phyloP scores from a whole-genome alignment of 1,140 invertebrate genomes.

The Sitophilus oryzae region DNA sequence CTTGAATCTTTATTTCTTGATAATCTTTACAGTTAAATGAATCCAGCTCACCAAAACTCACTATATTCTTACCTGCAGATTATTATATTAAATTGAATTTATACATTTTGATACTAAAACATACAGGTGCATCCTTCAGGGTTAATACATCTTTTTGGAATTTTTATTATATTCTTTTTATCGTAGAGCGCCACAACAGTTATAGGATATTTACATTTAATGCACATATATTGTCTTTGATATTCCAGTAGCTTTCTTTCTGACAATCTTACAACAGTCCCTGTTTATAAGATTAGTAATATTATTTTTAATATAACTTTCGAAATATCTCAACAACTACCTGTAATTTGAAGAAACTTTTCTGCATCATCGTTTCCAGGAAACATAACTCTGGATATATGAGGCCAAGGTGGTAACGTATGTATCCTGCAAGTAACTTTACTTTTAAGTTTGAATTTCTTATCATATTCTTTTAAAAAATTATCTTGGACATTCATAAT shows the following conservation, averaged over 20 bases:
- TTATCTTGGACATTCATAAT: constrained; percentile 55
- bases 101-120: not conserved
- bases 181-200: constrained; percentile 63
- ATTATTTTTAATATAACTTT: no score
- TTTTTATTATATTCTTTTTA: constrained; percentile 56
- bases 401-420: constrained; percentile 54
- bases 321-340: no score
- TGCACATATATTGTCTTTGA: constrained; percentile 66
- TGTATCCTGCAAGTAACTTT: constrained; percentile 61
- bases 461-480: constrained; percentile 46
- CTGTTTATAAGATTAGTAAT: no score
- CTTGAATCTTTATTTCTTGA: constrained; percentile 86
- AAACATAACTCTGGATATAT: constrained; percentile 54
- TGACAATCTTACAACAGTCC: constrained; percentile 71
- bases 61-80: constrained; percentile 43
- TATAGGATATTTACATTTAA: constrained; percentile 68
- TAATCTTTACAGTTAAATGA: constrained; percentile 74
- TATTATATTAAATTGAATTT: not conserved
- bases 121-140: constrained; percentile 52
- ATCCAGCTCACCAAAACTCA: constrained; percentile 49
- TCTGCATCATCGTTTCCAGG: constrained; percentile 62
- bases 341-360: constrained; percentile 58
- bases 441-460: constrained; percentile 50
- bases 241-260: constrained; percentile 72
- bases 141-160: constrained; percentile 57